Evolutionary conservation across 2,797 vertebrate genomes (phyloP), one percentile per base, ranked within the genome.

Genomic region (Sebastes vulpes): DNA sequence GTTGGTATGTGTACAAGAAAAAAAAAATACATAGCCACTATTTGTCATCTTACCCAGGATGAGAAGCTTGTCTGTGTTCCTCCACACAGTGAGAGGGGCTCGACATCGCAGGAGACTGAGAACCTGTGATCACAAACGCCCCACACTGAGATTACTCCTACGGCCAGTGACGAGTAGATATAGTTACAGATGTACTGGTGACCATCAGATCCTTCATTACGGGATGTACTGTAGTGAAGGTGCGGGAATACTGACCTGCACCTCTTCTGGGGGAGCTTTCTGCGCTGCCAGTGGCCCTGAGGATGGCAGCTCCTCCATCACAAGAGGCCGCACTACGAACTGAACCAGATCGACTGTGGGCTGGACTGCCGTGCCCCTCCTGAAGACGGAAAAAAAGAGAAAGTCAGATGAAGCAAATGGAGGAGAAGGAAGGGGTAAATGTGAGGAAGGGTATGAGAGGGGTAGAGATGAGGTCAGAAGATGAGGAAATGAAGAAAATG

Each of bases 21-120:
- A 38, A 35, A 38, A 0, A 38, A 38, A 38, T 14, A 38, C 35
- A 1, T 38, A 0, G 35, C 35, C 2, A 38, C 35, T 38, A 38
- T 38, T 38, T 57, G 16, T 56, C 12, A 1, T 79, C 97, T 95
- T 96, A 98, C 97, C 97, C 94, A 35, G 96, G 69, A 70, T 97
- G 95, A 73, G 91, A 89, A 89, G 94, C 92, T 81, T 95, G 96
- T 87, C 87, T 93, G 89, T 94, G 96, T 85, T 95, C 96, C 89
- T 96, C 95, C 82, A 93, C 94, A 58, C 91, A 89, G 75, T 88
- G 26, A 73, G 93, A 88, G 5, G 95, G 93, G 87, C 92, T 95
- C n/a, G 90, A 69, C 84, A 82, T 71, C 56, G 89, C 94, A 81
- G 92, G 83, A 88, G 95, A 92, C 82, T 81, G 94, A 89, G 94